These are phyloP conservation scores for Sipunculus nudus DNA, from an alignment of 2,888 invertebrate genomes.

Conservation along the genomic window DNA sequence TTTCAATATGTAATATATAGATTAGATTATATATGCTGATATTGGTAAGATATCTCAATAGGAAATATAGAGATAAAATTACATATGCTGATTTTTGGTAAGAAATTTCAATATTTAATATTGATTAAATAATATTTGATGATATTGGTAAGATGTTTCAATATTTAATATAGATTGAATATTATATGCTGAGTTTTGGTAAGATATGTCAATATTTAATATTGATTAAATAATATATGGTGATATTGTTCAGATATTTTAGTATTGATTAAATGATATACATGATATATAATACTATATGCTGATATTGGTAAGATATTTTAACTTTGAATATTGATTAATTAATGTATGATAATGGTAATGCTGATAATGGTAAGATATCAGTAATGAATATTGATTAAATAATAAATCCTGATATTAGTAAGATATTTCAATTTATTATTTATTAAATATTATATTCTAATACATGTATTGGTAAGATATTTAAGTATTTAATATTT, in stretches of 20 bases:
- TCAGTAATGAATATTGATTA: no score
- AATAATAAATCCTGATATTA: no score
- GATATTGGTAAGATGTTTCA: conserved; percentile 7
- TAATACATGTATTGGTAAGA: no score
- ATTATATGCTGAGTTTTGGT: conserved; percentile 81
- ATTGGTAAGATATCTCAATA: conserved; percentile 8
- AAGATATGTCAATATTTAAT: conserved; percentile 50
- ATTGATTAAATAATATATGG: not conserved
- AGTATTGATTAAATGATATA: not conserved
- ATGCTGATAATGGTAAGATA: no score
- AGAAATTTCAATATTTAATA: conserved; percentile 42
- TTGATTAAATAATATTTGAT: not conserved
- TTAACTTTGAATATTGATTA: no score
- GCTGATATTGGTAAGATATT: no score
- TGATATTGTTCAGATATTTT: conserved; percentile 9
- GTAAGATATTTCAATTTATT: no score
- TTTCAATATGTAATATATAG: not conserved
- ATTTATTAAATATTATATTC: no score
- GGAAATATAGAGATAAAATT: conserved; percentile 14
- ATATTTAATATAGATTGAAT: conserved; percentile 10
- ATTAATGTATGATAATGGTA: no score
- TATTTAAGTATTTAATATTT: no score
- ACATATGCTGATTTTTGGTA: conserved; percentile 82
- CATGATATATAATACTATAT: no score
- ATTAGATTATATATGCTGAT: not conserved